Base-by-base conservation (phyloP, 37 sponge, comb jelly and placozoan genomes). In the Halisarca cf. caerulea region DNA sequence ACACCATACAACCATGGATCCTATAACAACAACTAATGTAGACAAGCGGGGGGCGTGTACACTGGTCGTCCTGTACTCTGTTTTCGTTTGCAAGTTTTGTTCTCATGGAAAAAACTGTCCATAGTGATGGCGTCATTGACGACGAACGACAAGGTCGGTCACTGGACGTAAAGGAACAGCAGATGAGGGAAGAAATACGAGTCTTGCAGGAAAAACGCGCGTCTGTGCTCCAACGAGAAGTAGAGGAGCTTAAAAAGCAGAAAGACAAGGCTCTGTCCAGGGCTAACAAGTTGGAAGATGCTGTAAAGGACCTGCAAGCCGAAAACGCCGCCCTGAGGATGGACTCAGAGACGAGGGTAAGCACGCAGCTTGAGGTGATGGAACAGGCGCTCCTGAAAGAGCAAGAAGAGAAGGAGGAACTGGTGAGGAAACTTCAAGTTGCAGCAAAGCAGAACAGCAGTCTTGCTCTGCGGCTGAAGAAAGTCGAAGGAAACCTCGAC, bases 141-240 rank as follows among this genome's bases (percentile, higher is more conserved):
- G 51, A 47, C 51, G 9, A 47, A 47, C 51, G 6, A 47, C 51
- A 47, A n/a, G n/a, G n/a, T n/a, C n/a, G 5, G 32, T 61, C 83
- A 5, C 55, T 89, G 30, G 45, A 41, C 28, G 85, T 28, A 0
- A 75, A 80, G 82, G 92, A 84, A 47, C 64, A 62, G 44, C 81
- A 58, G 66, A 88, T 91, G 86, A 59, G 92, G n/a, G 85, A 88
- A 23, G 58, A 91, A 60, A 91, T 91, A 37, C 32, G 70, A 53
- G 54, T n/a, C 36, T 37, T 91, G 82, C 92, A 91, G 59, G 92
- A 91, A 73, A 68, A 80, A 45, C 54, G 88, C 58, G 86, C 85
- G 0, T 82, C 88, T 38, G 92, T 82, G 27, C 86, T 91, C 85
- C 87, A 80, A 82, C 70, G 58, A 3, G 88, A 91, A 43, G 53